Evolutionary conservation across 2,113 vertebrate species (phyloP).

Genomic region (Cyphomyrus plagiostoma): DNA sequence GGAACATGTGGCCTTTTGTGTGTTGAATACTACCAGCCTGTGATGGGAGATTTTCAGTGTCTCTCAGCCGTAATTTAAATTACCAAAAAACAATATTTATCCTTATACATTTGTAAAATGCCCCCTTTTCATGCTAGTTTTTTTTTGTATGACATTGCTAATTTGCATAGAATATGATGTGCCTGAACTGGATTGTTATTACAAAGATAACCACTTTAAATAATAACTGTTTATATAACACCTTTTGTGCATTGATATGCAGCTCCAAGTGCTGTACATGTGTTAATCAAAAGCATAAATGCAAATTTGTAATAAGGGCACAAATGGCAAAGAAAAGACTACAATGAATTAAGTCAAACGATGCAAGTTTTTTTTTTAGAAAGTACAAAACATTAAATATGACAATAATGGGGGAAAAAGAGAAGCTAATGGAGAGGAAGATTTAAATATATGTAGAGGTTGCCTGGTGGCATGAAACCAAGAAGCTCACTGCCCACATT

Average conservation of each 20-base stretch:
- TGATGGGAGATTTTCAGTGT: neutral
- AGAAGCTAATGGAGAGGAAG: neutral
- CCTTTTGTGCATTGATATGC: neutral
- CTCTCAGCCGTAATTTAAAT: neutral
- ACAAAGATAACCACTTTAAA: neutral
- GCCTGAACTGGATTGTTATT: neutral
- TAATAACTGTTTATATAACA: conserved; percentile 1
- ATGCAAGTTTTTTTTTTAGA: neutral
- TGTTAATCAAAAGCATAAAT: neutral
- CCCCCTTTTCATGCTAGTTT: neutral
- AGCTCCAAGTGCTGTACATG: neutral
- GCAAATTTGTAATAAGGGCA: neutral
- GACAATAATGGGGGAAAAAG: neutral
- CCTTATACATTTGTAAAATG: neutral
- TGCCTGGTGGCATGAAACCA: neutral
- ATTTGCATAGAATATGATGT: neutral
- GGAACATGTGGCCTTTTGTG: neutral
- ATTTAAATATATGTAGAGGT: neutral
- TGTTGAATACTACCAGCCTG: neutral
- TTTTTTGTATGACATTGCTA: neutral
- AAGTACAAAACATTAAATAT: neutral
- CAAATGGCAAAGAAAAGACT: neutral
- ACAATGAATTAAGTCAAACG: neutral
- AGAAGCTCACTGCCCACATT: neutral
- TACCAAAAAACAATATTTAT: neutral